Base-by-base conservation (phyloP, 1,140 invertebrate genomes). In the Cecropterus lyciades region DNA sequence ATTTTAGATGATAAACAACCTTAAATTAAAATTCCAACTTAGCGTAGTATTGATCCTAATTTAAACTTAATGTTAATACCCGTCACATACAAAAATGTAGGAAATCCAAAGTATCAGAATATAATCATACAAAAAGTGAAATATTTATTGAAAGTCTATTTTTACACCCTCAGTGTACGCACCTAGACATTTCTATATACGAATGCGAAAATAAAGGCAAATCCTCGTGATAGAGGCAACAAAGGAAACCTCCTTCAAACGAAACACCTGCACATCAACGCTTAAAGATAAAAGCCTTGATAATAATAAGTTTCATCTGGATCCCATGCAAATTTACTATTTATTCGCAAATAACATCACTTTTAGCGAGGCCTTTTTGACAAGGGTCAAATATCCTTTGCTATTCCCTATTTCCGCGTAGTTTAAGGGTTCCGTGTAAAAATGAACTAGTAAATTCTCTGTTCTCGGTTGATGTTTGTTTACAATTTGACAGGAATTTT, bases 261-360 rank as follows among this genome's bases (percentile, higher is more conserved):
- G 10, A 27, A 57, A 57, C 55, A 57, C 55, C 55, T 57, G 40
- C 40, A 57, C 40, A 45, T 57, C 55, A 27, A 57, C 55, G 55
- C 43, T 40, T 57, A 8, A 45, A 45, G 37, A 45, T 30, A 45
- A 57, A 57, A 57, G 55, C 55, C 42, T 65, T 40, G 40, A 59
- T 67, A 52, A 40, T 52, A 67, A 51, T 67, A 67, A 51, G 43
- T 71, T 71, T 49, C 60, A 66, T 63, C 55, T 53, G 60, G 49
- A 59, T 60, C 73, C 74, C 64, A 80, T 78, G 77, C 77, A 77
- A 82, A 80, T 79, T 76, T 72, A 60, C 73, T 79, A 82, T 82
- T 82, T 82, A 82, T 80, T 79, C 73, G 63, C 77, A 75, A 78
- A 80, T 80, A 78, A 79, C 73, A 80, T 70, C 69, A 71, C 72